A percentile compares a stretch with the other conserved stretches of the same genome.
Evolutionary conservation across 2,888 invertebrate species (phyloP).

Genomic region (Epistrophe eligans): DNA sequence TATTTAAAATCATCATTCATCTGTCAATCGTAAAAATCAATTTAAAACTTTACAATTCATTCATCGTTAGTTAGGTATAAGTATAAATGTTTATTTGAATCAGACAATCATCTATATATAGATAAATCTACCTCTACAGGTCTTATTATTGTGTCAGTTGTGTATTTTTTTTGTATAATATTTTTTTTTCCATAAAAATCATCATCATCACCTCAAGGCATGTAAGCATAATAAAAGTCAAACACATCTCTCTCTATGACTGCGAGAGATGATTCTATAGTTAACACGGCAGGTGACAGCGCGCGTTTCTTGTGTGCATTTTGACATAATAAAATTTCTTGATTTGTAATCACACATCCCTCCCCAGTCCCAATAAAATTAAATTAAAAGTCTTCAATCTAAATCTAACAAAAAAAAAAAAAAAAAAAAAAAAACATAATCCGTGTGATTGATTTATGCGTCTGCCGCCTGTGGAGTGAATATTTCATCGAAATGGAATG

Average conservation of each 20-base stretch:
- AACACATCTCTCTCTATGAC: slow-evolving; percentile 47
- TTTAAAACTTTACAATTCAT: slow-evolving; percentile 50
- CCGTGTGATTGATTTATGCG: slow-evolving; percentile 70
- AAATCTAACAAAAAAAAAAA: slow-evolving; percentile 5
- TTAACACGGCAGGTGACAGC: slow-evolving; percentile 74
- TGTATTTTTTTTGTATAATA: too few species aligned
- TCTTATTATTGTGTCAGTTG: slow-evolving; percentile 4
- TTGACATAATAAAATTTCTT: slow-evolving; percentile 64
- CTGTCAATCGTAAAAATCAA: slow-evolving; percentile 63
- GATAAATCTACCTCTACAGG: background rate
- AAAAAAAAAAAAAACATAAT: slow-evolving; percentile 46
- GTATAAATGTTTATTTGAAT: background rate
- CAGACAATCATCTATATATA: background rate
- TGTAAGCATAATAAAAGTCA: slow-evolving; percentile 53
- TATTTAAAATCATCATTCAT: slow-evolving; percentile 36
- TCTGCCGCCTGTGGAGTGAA: slow-evolving; percentile 69
- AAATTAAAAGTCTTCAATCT: slow-evolving; percentile 35
- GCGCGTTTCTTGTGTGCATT: slow-evolving; percentile 52
- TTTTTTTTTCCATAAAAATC: slow-evolving; percentile 52
- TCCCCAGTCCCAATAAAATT: slow-evolving; percentile 19
- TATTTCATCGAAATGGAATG: slow-evolving; percentile 62
- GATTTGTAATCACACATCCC: slow-evolving; percentile 33
- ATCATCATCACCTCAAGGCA: slow-evolving; percentile 70
- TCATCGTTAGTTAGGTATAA: background rate
- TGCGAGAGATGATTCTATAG: slow-evolving; percentile 63